Percentiles rank a stretch among this genome's conserved stretches.
Evolutionary conservation across 2,888 invertebrate genomes (phyloP).

Genomic region (Stenchaetothrips biformis): DNA sequence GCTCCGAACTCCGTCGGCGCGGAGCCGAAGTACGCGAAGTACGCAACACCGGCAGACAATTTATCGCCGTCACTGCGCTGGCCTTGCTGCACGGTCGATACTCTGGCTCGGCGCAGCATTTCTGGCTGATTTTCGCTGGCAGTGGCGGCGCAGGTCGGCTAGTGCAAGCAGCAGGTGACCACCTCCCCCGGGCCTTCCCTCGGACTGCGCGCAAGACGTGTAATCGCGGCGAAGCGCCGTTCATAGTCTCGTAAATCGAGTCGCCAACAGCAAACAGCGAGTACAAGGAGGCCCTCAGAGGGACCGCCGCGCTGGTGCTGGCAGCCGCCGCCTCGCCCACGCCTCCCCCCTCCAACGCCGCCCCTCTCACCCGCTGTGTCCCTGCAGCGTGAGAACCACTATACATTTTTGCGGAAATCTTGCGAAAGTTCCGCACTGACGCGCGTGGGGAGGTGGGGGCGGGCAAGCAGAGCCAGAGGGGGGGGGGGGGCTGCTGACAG

Average conservation of each 20-base stretch:
- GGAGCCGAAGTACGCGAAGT: too few species aligned
- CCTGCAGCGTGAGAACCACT: neutral
- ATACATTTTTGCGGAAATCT: slow-evolving; percentile 23
- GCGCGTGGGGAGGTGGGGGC: neutral
- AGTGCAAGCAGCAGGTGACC: neutral
- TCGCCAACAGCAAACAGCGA: neutral
- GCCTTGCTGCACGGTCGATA: too few species aligned
- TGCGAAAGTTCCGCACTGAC: slow-evolving; percentile 13
- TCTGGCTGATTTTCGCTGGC: too few species aligned
- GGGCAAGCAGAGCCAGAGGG: too few species aligned
- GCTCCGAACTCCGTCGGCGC: too few species aligned
- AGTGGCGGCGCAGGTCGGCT: too few species aligned
- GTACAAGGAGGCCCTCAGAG: neutral
- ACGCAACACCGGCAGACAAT: too few species aligned
- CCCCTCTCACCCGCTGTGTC: neutral
- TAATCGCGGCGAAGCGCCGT: neutral
- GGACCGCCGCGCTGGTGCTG: neutral
- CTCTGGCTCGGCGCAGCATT: too few species aligned
- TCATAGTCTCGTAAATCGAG: slow-evolving; percentile 12
- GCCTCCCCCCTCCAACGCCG: neutral
- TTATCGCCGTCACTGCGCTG: too few species aligned
- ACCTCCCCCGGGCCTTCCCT: neutral
- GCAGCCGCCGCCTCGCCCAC: neutral
- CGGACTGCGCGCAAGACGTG: neutral
- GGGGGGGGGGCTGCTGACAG: too few species aligned